Conservation (phyloP, 2,797 vertebrate species). For the Acestrorhynchus altus region DNA sequence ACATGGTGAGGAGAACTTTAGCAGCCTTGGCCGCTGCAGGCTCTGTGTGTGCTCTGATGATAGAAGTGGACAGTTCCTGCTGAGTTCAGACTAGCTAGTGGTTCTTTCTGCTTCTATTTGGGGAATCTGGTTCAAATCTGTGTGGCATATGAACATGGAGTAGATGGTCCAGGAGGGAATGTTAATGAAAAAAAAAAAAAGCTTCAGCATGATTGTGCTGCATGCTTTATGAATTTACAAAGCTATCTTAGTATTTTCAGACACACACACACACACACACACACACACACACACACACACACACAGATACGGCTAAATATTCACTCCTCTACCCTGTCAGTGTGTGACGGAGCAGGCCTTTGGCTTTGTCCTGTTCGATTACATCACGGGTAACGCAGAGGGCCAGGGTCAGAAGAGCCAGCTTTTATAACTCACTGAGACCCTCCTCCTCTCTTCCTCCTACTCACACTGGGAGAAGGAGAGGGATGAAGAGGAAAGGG, state of each 20-base stretch:
- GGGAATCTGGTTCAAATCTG: neutral
- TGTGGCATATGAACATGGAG: neutral
- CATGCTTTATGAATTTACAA: neutral
- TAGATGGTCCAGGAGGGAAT: neutral
- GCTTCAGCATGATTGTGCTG: neutral
- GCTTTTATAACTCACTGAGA: conserved; percentile 64
- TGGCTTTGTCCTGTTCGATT: conserved; percentile 87
- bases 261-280: neutral
- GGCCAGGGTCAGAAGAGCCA: conserved; percentile 71
- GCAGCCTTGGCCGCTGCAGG: neutral
- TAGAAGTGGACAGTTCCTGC: conserved; percentile 2
- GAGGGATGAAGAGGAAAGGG: conserved; percentile 30
- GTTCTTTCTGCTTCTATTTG: neutral
- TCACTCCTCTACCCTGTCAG: conserved; percentile 63
- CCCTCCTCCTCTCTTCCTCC: conserved; percentile 27
- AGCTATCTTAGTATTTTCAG: neutral
- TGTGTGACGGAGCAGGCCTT: conserved; percentile 79
- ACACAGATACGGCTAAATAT: conserved; percentile 16
- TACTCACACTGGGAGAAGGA: conserved; percentile 23
- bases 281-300: neutral
- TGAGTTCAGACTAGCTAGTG: neutral
- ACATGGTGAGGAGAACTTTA: neutral
- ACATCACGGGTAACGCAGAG: conserved; percentile 82
- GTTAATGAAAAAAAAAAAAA: neutral
- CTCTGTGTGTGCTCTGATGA: neutral